Evolutionary conservation across 2,888 invertebrate genomes (phyloP).

Genomic region (Unio pictorum): DNA sequence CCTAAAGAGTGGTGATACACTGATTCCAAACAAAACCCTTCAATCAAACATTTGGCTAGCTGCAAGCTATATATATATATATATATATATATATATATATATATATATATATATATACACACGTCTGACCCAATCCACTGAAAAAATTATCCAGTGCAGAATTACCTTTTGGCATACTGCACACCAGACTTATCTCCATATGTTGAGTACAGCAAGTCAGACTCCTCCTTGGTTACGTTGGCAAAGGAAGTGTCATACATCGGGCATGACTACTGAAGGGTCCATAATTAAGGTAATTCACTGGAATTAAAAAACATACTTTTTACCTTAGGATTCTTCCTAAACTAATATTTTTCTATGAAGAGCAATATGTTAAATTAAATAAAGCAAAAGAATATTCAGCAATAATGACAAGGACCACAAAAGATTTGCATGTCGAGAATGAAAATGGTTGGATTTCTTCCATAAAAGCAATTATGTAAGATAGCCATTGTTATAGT

Average conservation of each 20-base stretch:
- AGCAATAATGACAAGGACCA: no score
- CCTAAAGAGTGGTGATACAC: background rate
- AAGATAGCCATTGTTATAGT: no score
- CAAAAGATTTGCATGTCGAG: no score
- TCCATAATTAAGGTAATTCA: slow-evolving; percentile 93
- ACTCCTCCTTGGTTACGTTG: slow-evolving; percentile 91
- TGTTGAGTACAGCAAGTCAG: slow-evolving; percentile 90
- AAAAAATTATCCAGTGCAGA: background rate
- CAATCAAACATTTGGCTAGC: background rate
- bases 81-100: no score
- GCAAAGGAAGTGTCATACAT: slow-evolving; percentile 97
- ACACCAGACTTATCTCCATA: slow-evolving; percentile 93
- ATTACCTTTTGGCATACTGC: slow-evolving; percentile 84
- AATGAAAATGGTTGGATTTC: no score
- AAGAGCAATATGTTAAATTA: no score
- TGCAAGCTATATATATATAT: no score
- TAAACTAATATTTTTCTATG: no score
- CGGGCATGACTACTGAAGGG: slow-evolving; percentile 98
- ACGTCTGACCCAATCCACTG: background rate
- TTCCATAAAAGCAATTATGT: no score
- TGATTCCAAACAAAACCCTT: background rate
- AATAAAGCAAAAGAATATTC: no score
- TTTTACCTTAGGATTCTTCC: no score
- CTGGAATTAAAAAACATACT: slow-evolving; percentile 67
- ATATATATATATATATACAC: no score